Evolutionary conservation across 2,113 vertebrate species (phyloP).

Genomic region (Fukomys damarensis): DNA sequence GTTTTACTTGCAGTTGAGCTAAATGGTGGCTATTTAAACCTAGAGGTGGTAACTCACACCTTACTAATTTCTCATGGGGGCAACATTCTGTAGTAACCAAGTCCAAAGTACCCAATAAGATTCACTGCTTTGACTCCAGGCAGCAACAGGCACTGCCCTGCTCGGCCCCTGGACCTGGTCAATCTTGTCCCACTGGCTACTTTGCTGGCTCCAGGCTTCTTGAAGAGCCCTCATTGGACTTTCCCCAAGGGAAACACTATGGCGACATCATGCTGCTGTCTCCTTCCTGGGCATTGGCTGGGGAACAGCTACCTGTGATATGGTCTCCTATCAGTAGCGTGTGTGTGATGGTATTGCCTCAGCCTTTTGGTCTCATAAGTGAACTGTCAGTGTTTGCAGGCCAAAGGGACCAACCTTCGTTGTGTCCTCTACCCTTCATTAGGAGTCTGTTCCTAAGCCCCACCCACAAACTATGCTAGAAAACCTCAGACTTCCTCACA

Average conservation of each 20-base stretch:
- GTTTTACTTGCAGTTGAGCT: fast-evolving
- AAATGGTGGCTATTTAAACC: fast-evolving
- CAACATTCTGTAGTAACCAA: not conserved
- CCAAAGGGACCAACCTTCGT: not conserved
- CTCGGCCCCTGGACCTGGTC: too few species aligned
- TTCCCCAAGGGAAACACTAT: not conserved
- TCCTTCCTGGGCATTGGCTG: fast-evolving
- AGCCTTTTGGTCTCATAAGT: not conserved
- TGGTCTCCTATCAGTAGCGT: not conserved
- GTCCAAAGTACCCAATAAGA: too few species aligned
- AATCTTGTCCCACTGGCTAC: too few species aligned
- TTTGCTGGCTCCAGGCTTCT: fast-evolving
- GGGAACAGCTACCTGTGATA: fast-evolving
- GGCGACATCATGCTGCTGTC: fast-evolving
- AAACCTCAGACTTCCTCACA: not conserved
- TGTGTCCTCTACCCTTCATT: not conserved
- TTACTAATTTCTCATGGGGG: fast-evolving
- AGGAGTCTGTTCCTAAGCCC: not conserved
- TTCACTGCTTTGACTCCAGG: fast-evolving
- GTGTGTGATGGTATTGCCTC: not conserved
- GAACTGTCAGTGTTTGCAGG: not conserved
- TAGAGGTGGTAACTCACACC: not conserved
- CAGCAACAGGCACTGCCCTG: fast-evolving
- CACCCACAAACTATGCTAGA: fast-evolving
- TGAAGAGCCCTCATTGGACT: fast-evolving